phyloP scores from a whole-genome alignment of 2,113 vertebrate genomes.

The Leucosticte australis region DNA sequence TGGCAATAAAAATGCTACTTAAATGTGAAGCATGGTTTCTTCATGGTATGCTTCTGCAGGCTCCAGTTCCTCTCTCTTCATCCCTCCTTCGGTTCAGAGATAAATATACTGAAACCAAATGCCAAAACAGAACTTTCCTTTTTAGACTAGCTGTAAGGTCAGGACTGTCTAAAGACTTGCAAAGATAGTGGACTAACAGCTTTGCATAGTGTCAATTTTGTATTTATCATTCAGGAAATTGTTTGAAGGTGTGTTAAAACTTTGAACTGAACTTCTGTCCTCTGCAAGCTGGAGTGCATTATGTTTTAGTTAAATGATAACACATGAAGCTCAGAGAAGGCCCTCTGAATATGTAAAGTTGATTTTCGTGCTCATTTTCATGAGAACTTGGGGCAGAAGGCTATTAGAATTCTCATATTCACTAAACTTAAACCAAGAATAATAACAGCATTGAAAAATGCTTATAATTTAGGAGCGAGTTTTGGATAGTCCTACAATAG shows the following conservation, averaged over 20 bases:
- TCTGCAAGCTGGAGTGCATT: background rate
- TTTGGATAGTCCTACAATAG: background rate
- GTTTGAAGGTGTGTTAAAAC: background rate
- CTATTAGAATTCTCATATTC: background rate
- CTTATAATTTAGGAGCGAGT: background rate
- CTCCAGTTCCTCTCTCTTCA: background rate
- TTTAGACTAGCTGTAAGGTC: background rate
- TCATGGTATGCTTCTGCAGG: background rate
- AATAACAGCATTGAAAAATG: background rate
- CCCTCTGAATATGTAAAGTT: background rate
- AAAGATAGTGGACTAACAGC: background rate
- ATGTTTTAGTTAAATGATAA: background rate
- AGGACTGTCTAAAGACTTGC: background rate
- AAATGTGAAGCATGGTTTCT: background rate
- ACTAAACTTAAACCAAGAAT: background rate
- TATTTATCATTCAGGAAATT: background rate
- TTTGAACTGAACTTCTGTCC: background rate
- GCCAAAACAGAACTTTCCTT: background rate
- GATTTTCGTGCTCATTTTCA: background rate
- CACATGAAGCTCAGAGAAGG: background rate
- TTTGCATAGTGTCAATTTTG: background rate
- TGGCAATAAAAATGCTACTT: slow-evolving; percentile 22
- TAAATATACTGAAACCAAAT: background rate
- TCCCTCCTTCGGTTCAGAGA: background rate
- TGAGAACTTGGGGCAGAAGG: background rate